Conservation (phyloP, 2,113 vertebrate genomes). For the Ondatra zibethicus region DNA sequence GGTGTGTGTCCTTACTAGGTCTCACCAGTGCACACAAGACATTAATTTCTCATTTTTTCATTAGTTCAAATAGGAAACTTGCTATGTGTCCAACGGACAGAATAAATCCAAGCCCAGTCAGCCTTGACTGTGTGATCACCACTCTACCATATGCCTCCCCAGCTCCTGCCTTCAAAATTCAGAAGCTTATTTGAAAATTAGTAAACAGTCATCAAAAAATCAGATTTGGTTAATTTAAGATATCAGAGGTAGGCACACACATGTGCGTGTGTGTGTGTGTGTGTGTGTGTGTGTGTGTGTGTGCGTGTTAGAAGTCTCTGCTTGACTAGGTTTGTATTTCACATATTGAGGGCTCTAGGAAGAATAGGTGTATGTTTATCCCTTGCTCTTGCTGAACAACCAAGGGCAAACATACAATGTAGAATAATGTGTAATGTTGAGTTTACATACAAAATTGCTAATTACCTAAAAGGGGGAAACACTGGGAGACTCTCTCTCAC, state of each 20-base stretch:
- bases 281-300: background rate
- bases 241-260: background rate
- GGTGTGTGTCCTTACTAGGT: background rate
- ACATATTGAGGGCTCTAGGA: background rate
- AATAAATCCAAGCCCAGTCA: background rate
- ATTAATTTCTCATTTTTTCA: constrained; percentile 3
- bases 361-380: background rate
- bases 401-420: background rate
- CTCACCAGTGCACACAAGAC: background rate
- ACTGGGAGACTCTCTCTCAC: background rate
- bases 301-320: background rate
- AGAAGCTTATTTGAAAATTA: background rate
- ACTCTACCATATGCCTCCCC: background rate
- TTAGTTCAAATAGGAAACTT: constrained; percentile 2
- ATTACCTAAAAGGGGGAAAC: background rate
- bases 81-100: background rate
- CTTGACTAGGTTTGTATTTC: constrained; percentile 39
- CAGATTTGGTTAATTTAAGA: constrained; percentile 5
- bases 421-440: background rate
- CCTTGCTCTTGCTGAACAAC: background rate
- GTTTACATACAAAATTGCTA: background rate
- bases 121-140: background rate
- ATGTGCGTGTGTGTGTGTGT: fast-evolving
- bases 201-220: constrained; percentile 43
- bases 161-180: background rate